Base-by-base conservation (phyloP, 1,140 invertebrate species). In the Catajapyx aquilonaris region DNA sequence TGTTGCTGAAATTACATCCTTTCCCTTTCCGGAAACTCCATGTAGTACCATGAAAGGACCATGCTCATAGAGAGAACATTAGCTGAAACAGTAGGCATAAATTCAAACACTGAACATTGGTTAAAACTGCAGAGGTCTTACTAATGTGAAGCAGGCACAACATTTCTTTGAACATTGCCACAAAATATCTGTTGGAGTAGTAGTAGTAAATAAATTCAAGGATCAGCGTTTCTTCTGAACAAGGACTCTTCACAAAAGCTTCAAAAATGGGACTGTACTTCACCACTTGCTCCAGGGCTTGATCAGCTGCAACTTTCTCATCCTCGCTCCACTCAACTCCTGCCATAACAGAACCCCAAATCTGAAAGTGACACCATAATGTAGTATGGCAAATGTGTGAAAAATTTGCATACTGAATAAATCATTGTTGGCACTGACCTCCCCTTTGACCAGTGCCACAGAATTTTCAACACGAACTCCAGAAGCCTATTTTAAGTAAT, bases 101-200 rank as follows among this genome's bases (percentile, higher is more conserved):
- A 5, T 40, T 19, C 23, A 28, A 9, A 28, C 23, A 28, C 7
- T 28, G 7, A 5, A 7, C 19, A 20, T 7, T 10, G 5, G 10
- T 7, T 15, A 25, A 42, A 20, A 56, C 66, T n/a, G n/a, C n/a
- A n/a, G n/a, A n/a, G n/a, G n/a, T n/a, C n/a, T 62, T 62, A 74
- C 77, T 83, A 71, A 90, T 91, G 64, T 96, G 95, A 61, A 94
- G 78, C 47, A 94, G 72, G 56, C 94, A 68, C 50, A 94, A 76
- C 50, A 96, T 91, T 62, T 94, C 94, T 52, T 88, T 84, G 71
- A 95, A 96, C 55, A 85, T 83, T 59, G 90, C 88, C 81, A 95
- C 87, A 58, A 96, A 94, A 58, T 83, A 88, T 85, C 94, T 94
- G 63, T 96, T 94, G 52, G 90, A 86, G 58, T 94, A 95, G 61